Base-by-base conservation (phyloP, 2,888 invertebrate species). In the Crioceris asparagi region DNA sequence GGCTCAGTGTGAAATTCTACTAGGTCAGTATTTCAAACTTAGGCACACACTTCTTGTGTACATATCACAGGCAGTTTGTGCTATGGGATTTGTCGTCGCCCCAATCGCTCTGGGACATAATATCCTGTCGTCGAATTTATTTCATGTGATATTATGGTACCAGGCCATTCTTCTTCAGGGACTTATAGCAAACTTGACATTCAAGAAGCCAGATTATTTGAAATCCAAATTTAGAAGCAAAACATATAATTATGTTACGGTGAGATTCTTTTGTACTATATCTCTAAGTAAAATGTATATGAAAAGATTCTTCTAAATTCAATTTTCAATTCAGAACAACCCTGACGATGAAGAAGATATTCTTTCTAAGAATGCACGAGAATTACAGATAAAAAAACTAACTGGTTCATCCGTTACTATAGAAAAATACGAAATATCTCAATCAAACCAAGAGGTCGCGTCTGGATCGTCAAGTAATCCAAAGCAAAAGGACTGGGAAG, bases 111-210 rank as follows among this genome's bases (percentile, higher is more conserved):
- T 74, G 7, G 74, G 73, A 2, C 64, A 65, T 44, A 54, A 70
- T n/a, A 66, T 70, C 46, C 60, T 68, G 5, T 43, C 59, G 4
- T 63, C 68, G 48, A 65, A 65, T 3, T 35, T 62, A 11, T 46
- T 56, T 2, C 51, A 56, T n/a, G 68, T 71, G 1, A 64, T 75
- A 10, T 65, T 74, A 60, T 69, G 74, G 48, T 75, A 74, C 46
- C 71, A 71, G 39, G 71, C 72, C 1, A 61, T 74, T 12, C 55
- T 75, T 10, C 67, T 75, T 63, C 74, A 74, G 51, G 74, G 74
- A 46, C 66, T 72, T 42, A 36, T 74, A 4, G 64, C 71, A 46
- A 56, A 71, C 36, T 66, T 74, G 1, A 60, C 69, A 1, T 73
- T 70, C 45, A 66, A 67, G 11, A 65, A 75, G 37, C 75, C 76